Evolutionary conservation across 2,888 invertebrate genomes (phyloP).

Genomic region (Leptogaster cylindrica): DNA sequence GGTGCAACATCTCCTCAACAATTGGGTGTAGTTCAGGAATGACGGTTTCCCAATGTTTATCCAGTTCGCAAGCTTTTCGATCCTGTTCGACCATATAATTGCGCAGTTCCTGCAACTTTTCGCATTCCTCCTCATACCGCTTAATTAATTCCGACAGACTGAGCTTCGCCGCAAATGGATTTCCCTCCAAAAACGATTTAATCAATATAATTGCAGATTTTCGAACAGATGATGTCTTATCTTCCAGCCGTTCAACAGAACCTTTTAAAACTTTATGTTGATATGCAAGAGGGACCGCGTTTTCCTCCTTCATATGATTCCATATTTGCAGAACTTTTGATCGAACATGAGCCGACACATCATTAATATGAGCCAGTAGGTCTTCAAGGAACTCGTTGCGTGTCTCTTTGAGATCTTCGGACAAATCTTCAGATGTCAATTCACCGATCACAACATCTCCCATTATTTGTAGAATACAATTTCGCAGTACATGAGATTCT

Average conservation of each 20-base stretch:
- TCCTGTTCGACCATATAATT: slow-evolving; percentile 67
- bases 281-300: slow-evolving; percentile 77
- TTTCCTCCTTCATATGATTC: slow-evolving; percentile 77
- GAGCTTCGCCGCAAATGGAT: slow-evolving; percentile 80
- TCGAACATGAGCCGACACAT: slow-evolving; percentile 83
- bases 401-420: slow-evolving; percentile 70
- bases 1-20: slow-evolving; percentile 54
- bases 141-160: slow-evolving; percentile 67
- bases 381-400: slow-evolving; percentile 82
- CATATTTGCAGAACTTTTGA: slow-evolving; percentile 85
- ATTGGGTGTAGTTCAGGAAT: slow-evolving; percentile 55
- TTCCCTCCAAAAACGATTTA: slow-evolving; percentile 78
- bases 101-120: slow-evolving; percentile 60
- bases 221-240: slow-evolving; percentile 83
- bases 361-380: slow-evolving; percentile 82
- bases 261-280: slow-evolving; percentile 73
- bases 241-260: slow-evolving; percentile 75
- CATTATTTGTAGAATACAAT: slow-evolving; percentile 82
- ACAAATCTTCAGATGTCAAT: slow-evolving; percentile 75
- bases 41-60: slow-evolving; percentile 60
- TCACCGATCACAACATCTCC: slow-evolving; percentile 77
- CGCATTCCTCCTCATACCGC: slow-evolving; percentile 63
- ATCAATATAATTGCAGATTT: slow-evolving; percentile 72
- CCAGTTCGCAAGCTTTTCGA: slow-evolving; percentile 63
- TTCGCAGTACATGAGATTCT: slow-evolving; percentile 74